Base-by-base conservation (phyloP, 1,140 invertebrate species). In the Yoshiicerus persimilis region DNA sequence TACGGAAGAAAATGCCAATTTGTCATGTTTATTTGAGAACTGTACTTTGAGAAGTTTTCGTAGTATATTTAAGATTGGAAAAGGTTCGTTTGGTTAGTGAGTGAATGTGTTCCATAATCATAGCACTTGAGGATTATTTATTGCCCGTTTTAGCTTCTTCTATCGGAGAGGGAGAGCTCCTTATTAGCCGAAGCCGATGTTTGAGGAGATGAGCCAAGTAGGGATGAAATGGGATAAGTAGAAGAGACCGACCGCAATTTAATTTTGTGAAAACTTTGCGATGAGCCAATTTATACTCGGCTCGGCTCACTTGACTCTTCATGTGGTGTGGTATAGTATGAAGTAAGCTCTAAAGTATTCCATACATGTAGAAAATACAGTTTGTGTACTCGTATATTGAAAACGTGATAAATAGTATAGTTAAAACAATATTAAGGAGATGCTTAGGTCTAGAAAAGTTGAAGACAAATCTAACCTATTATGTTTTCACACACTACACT, bases 171-270 rank as follows among this genome's bases (percentile, higher is more conserved):
- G 66, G 30, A 30, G 66, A 70, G 66, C 66, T 70, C 75, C 75
- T 80, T 80, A 80, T 80, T 80, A 80, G 66, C 66, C 30, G 66
- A 70, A 70, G 66, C 66, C 66, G 66, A 70, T 70, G 25, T 70
- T 70, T 30, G 4, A 27, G 30, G 13, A 30, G 66, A 30, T 25
- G 66, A 70, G 66, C 66, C 66, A 70, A 70, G 27, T 70, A 30
- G 66, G 66, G 66, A 32, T 30, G 66, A 30, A 30, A 70, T 10
- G 41, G 41, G 41, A 47, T 70, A 70, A 70, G 66, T 70, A 70
- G 25, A 70, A 70, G 66, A 70, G 66, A 30, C 66, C 66, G 66
- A 70, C 66, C 66, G 66, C 66, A 70, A 70, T 70, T 70, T 70
- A 70, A 70, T 70, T 70, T 70, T 70, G 25, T 70, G 66, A 70